Percentiles rank a stretch among this genome's conserved stretches.
phyloP scores from a whole-genome alignment of 2,797 vertebrate species.

The Hippocampus kuda region DNA sequence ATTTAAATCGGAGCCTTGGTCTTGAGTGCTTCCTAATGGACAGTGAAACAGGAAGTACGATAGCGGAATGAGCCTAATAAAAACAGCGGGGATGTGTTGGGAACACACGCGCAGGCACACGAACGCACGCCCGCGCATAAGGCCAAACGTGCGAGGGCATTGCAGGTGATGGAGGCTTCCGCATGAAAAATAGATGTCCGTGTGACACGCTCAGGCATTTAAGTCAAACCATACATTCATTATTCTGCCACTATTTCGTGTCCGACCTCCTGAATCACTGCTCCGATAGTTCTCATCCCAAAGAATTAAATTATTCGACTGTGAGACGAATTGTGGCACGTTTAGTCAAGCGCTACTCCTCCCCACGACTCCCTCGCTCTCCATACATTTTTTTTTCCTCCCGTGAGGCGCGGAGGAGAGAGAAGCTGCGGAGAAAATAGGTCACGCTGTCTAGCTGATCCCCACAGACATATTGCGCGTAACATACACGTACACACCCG shows the following conservation, averaged over 20 bases:
- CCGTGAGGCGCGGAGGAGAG: conserved; percentile 29
- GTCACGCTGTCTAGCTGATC: conserved; percentile 43
- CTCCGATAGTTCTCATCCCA: not conserved
- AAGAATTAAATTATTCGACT: not conserved
- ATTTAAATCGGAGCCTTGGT: conserved; percentile 46
- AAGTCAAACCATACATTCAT: conserved; percentile 1
- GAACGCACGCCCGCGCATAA: not conserved
- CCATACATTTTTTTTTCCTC: conserved; percentile 14
- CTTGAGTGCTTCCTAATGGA: conserved; percentile 69
- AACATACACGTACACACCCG: conserved; percentile 3
- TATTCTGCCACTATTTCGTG: not conserved
- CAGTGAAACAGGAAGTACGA: conserved; percentile 32
- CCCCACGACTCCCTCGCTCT: not conserved
- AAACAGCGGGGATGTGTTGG: conserved; percentile 18
- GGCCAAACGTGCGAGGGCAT: not conserved
- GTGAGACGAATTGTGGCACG: not conserved
- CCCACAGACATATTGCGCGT: conserved; percentile 1
- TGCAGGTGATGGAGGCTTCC: not conserved
- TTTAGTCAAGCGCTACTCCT: conserved; percentile 5
- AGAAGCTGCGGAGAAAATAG: conserved; percentile 47
- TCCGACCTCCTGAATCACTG: not conserved
- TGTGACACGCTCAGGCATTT: not conserved
- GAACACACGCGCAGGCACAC: not conserved
- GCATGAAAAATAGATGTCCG: conserved; percentile 4
- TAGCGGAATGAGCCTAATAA: conserved; percentile 24